These are phyloP conservation scores for Scaptomyza montana DNA, from an alignment of 1,140 invertebrate species.

Conservation along the genomic window DNA sequence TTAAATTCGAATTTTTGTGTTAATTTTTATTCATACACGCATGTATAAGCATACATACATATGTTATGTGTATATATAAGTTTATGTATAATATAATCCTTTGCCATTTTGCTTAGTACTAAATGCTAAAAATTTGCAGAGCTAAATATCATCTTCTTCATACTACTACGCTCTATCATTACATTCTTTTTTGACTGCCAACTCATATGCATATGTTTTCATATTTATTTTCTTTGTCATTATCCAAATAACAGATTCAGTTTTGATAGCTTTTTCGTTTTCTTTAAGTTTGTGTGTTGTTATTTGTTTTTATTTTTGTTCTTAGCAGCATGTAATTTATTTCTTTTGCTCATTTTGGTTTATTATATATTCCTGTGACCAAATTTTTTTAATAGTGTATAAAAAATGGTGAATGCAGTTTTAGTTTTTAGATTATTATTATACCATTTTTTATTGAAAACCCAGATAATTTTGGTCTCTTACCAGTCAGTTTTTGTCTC, in stretches of 20 bases:
- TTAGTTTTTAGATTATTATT: slow-evolving; percentile 52
- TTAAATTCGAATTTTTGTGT: slow-evolving; percentile 56
- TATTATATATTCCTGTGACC: slow-evolving; percentile 64
- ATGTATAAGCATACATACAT: slow-evolving; percentile 20
- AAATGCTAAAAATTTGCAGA: slow-evolving; percentile 79
- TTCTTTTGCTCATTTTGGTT: slow-evolving; percentile 13
- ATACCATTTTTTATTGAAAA: slow-evolving; percentile 68
- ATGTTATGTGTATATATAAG: slow-evolving; percentile 35
- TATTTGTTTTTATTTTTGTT: slow-evolving; percentile 4
- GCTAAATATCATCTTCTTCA: slow-evolving; percentile 58
- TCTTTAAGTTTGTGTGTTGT: neutral
- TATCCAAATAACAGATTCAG: slow-evolving; percentile 69
- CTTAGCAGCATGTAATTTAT: slow-evolving; percentile 27
- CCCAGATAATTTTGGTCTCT: slow-evolving; percentile 83
- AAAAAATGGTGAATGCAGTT: slow-evolving; percentile 70
- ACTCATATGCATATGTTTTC: slow-evolving; percentile 50
- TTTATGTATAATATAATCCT: slow-evolving; percentile 44
- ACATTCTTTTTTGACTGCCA: slow-evolving; percentile 47
- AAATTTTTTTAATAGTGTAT: slow-evolving; percentile 56
- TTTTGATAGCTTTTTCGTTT: slow-evolving; percentile 56
- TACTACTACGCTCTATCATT: slow-evolving; percentile 31
- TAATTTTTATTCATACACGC: slow-evolving; percentile 46
- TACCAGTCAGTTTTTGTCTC: slow-evolving; percentile 82
- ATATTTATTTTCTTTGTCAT: slow-evolving; percentile 25
- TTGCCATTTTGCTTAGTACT: slow-evolving; percentile 70